phyloP scores from a whole-genome alignment of 2,888 invertebrate species.

The Conistra vaccinii region DNA sequence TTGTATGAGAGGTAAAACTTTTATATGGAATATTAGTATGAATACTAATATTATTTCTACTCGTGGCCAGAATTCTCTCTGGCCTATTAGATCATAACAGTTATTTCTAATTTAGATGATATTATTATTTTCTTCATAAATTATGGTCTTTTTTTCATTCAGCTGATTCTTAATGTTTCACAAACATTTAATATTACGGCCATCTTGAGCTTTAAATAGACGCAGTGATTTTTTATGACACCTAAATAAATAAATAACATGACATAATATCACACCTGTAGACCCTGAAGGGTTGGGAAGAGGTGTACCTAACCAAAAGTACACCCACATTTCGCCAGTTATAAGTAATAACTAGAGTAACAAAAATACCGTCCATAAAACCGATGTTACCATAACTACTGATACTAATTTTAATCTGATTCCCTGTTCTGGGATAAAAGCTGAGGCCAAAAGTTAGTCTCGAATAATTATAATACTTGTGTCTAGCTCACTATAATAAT shows the following conservation, averaged over 20 bases:
- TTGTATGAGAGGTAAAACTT: constrained; percentile 2
- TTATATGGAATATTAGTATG: constrained; percentile 19
- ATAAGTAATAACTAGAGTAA: constrained; percentile 18
- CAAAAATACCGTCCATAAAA: constrained; percentile 57
- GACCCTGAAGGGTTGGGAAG: too few relatives aligned
- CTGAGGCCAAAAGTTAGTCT: constrained; percentile 54
- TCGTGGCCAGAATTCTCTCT: constrained; percentile 22
- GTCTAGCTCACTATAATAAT: constrained; percentile 64
- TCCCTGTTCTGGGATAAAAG: constrained; percentile 26
- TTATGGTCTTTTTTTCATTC: constrained; percentile 29
- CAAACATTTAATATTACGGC: constrained; percentile 69
- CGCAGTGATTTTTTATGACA: constrained; percentile 49
- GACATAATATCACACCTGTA: not conserved
- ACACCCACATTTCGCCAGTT: too few relatives aligned
- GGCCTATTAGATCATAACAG: constrained; percentile 29
- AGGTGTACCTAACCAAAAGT: too few relatives aligned
- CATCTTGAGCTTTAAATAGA: constrained; percentile 85
- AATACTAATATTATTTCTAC: constrained; percentile 29
- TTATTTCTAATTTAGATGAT: constrained; percentile 37
- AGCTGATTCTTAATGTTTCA: constrained; percentile 21
- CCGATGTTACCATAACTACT: constrained; percentile 57
- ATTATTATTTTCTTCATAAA: constrained; percentile 30
- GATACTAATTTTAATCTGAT: constrained; percentile 38
- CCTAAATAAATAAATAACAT: constrained; percentile 13
- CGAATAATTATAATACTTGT: constrained; percentile 50